Evolutionary conservation across 1,140 invertebrate species (phyloP).

Genomic region (Euborellia annulipes): DNA sequence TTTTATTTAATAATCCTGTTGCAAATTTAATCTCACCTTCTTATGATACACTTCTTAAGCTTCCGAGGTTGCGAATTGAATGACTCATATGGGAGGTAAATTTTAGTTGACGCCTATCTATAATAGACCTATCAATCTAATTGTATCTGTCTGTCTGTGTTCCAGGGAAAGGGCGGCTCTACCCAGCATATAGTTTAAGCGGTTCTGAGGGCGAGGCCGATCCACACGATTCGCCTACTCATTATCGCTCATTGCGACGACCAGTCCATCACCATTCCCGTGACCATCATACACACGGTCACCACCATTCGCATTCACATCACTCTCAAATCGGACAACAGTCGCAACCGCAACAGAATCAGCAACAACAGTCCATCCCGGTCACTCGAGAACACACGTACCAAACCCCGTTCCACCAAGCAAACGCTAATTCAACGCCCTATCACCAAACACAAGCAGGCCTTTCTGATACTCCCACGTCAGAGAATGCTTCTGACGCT

Average conservation of each 20-base stretch:
- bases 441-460: slow-evolving; percentile 34
- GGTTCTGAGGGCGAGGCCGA: slow-evolving; percentile 44
- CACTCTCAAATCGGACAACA: slow-evolving; percentile 28
- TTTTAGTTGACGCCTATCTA: too few relatives aligned
- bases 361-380: slow-evolving; percentile 1
- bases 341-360: slow-evolving; percentile 5
- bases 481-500: slow-evolving; percentile 64
- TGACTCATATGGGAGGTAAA: too few relatives aligned
- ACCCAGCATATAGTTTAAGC: slow-evolving; percentile 46
- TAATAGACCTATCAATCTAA: too few relatives aligned
- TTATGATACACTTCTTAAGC: too few relatives aligned
- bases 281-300: slow-evolving; percentile 19
- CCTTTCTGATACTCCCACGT: slow-evolving; percentile 57
- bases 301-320: slow-evolving; percentile 25
- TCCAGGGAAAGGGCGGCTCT: slow-evolving; percentile 51
- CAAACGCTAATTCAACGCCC: slow-evolving; percentile 11
- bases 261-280: slow-evolving; percentile 25
- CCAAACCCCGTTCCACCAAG: slow-evolving; percentile 31
- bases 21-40: too few relatives aligned
- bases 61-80: too few relatives aligned
- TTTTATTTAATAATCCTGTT: too few relatives aligned
- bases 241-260: slow-evolving; percentile 25
- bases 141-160: slow-evolving; percentile 10
- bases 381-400: slow-evolving; percentile 15
- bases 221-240: slow-evolving; percentile 21